Evolutionary conservation across 2,888 invertebrate genomes (phyloP), one percentile per base, ranked within the genome.

Genomic region (Halocaridina rubra): DNA sequence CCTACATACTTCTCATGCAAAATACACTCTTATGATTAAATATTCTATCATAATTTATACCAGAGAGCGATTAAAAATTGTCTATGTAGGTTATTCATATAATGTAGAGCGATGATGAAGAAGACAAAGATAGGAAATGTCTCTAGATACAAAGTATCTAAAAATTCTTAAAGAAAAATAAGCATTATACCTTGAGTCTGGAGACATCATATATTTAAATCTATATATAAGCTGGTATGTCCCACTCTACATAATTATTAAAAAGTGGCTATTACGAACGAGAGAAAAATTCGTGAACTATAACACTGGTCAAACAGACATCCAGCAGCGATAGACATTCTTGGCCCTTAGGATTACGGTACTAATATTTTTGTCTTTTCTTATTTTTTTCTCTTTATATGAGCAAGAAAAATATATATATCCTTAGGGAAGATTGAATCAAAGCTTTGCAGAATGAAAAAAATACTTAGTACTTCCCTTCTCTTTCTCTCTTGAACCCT

Each of bases 401-500:
- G 59, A 78, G 82, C 82, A 84, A 84, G 78, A 84, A 84, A 84
- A 84, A 84, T 84, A 84, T 77, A 84, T 84, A 84, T 84, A 76
- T 84, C 77, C 71, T 78, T 77, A 59, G 82, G 82, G 82, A 84
- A 84, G 82, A 84, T 84, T 76, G 32, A 78, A 84, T 78, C 82
- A 84, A n/a, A 84, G 82, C 82, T 78, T 72, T 84, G 82, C 82
- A 78, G 82, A 84, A 84, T 84, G 78, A 78, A 78, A 84, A 84
- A 78, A n/a, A n/a, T n/a, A n/a, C n/a, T n/a, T n/a, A n/a, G n/a
- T 77, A 84, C 82, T 84, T 84, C 82, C 82, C 82, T 84, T 84
- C 78, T 84, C 78, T 84, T 77, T 82, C 32, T 84, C n/a, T n/a
- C n/a, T n/a, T n/a, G n/a, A n/a, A n/a, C n/a, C n/a, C n/a, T n/a